A percentile compares a stretch with the other conserved stretches of the same genome.
These are phyloP conservation scores for Meiosimyza decipiens DNA, from an alignment of 2,888 invertebrate species.

Conservation along the genomic window DNA sequence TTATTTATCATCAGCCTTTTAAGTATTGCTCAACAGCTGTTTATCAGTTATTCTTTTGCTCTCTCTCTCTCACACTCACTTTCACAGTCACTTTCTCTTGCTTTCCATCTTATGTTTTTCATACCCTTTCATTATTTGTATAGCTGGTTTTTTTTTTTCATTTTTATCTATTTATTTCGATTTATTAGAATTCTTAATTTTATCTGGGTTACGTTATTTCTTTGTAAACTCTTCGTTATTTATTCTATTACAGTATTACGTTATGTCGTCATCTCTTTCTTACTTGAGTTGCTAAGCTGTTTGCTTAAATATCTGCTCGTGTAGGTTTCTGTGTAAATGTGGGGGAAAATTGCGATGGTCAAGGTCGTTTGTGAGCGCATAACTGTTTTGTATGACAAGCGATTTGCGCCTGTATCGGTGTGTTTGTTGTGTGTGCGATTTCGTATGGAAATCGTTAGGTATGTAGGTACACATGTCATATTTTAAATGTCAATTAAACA, in stretches of 20 bases:
- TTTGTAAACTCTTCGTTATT: no score
- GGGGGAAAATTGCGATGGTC: slow-evolving; percentile 57
- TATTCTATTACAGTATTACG: not conserved
- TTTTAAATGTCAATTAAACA: no score
- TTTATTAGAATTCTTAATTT: not conserved
- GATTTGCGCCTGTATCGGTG: slow-evolving; percentile 5
- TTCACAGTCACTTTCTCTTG: not conserved
- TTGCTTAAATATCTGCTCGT: not conserved
- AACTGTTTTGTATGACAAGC: no score
- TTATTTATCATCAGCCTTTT: not conserved
- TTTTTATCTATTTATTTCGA: not conserved
- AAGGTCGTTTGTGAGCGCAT: slow-evolving; percentile 57
- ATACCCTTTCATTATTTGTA: not conserved
- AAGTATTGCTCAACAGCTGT: slow-evolving; percentile 4
- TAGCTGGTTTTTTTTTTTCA: not conserved
- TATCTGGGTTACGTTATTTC: slow-evolving; percentile 3
- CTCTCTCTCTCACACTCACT: slow-evolving; percentile 8
- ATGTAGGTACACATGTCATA: no score
- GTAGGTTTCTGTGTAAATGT: not conserved
- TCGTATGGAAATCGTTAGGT: not conserved
- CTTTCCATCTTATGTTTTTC: not conserved
- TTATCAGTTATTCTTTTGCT: not conserved
- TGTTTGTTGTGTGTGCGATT: not conserved
- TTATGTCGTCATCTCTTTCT: not conserved
- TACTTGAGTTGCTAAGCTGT: not conserved